Evolutionary conservation across 2,888 invertebrate species (phyloP).

Genomic region (Cephus pulcher): DNA sequence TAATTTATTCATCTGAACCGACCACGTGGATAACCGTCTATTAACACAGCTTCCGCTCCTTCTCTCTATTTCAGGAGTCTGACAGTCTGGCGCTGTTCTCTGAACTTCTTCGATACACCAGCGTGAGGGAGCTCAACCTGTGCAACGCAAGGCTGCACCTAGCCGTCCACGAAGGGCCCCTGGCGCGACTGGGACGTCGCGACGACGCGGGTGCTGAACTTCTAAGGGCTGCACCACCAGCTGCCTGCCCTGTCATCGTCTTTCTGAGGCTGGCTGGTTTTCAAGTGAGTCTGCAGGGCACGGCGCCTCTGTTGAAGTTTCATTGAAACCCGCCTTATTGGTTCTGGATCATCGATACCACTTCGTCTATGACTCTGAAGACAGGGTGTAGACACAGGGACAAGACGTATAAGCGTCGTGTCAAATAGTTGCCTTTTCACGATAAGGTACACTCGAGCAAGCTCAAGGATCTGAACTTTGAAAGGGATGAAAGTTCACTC

Average conservation of each 20-base stretch:
- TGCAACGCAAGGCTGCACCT: slow-evolving; percentile 70
- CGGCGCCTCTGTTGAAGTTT: background rate
- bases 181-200: slow-evolving; percentile 60
- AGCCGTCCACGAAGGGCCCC: slow-evolving; percentile 65
- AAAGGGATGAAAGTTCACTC: background rate
- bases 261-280: slow-evolving; percentile 68
- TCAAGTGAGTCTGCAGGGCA: slow-evolving; percentile 55
- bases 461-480: background rate
- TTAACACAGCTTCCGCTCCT: background rate
- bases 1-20: background rate
- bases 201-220: slow-evolving; percentile 64
- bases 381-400: background rate
- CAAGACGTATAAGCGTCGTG: background rate
- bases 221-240: slow-evolving; percentile 61
- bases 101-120: slow-evolving; percentile 67
- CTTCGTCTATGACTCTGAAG: background rate
- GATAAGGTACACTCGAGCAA: background rate
- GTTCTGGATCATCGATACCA: background rate
- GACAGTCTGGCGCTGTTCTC: slow-evolving; percentile 68
- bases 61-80: slow-evolving; percentile 57
- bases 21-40: background rate
- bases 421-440: background rate
- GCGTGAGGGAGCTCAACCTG: slow-evolving; percentile 68
- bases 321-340: background rate
- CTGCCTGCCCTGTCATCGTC: slow-evolving; percentile 67